Evolutionary conservation across 2,888 invertebrate species (phyloP), one percentile per base, ranked within the genome.

Genomic region (Zaprionus obscuricornis): DNA sequence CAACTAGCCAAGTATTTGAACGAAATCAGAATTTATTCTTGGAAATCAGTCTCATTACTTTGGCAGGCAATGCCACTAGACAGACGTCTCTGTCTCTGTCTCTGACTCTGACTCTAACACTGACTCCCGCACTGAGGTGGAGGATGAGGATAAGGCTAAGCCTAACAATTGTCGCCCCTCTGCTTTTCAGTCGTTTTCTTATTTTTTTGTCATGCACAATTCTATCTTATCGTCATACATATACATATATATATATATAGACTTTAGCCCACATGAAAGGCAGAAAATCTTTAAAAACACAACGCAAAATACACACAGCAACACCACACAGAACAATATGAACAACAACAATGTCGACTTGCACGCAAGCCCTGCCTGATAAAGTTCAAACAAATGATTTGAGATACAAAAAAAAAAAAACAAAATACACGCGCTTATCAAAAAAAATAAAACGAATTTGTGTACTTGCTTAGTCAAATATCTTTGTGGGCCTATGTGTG

Each of bases 11-110:
- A 69, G 50, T 70, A 62, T 62, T 70, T 70, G 10, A 65, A 73
- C 57, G 49, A 76, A 74, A 74, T 77, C 82, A 82, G 37, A 72
- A 55, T 45, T 42, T 70, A 82, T 78, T 78, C 78, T 67, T 36
- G 59, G 78, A 78, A 77, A 67, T 77, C 60, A 55, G 66, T 52
- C 66, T 77, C 82, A 78, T 74, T 63, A 58, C 82, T 70, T 69
- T 75, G 82, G 82, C 78, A 78, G 77, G 66, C 68, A 66, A 24
- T 62, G 66, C 36, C 47, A 57, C 39, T 55, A 46, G 63, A 52
- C 65, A 37, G 54, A 54, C 43, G 68, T 51, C 49, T 55, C 45
- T 57, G 46, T 47, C 51, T 39, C 22, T 40, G n/a, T 65, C 42
- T 54, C 56, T 47, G 68, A 54, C 49, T 55, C 45, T 57, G 46